Base-by-base conservation (phyloP, 2,797 vertebrate genomes). In the Heliangelus exortis region DNA sequence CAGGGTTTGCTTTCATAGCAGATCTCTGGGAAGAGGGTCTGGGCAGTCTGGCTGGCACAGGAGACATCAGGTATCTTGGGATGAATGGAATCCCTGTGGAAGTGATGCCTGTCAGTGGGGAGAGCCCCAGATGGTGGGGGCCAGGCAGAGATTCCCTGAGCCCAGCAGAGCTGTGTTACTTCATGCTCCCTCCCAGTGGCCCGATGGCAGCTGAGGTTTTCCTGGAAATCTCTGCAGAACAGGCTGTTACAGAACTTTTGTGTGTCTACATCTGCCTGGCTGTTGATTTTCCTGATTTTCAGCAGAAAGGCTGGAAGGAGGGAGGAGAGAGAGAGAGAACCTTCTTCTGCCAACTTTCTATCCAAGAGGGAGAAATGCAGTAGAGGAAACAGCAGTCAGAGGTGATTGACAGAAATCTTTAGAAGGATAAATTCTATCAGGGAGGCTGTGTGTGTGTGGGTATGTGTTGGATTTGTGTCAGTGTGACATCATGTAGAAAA, bases 51-150 rank as follows among this genome's bases (percentile, higher is more conserved):
- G 33, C 58, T 89, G 90, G 71, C 93, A 76, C 55, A 71, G 50
- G 12, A 47, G 7, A 54, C 26, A 6, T 54, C 54, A 4, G 54
- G 41, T 58, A 3, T 45, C 58, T 29, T 5, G 0, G 0, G 4
- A 23, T 4, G 34, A 62, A 18, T 14, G 28, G 47, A 29, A 41
- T 84, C 15, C 67, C 48, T 28, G 0, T 13, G 73, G 72, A 29
- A 68, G 10, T 4, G 29, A 3, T n/a, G 36, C 7, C 33, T 72
- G 76, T 16, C 15, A 21, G 1, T 4, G 72, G 57, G 62, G 48
- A 74, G 53, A 80, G 66, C 33, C 57, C 33, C 45, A 33, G 31
- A 1, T 18, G 23, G 12, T 5, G 26, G 41, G 57, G 65, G 45
- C 31, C 57, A 55, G 74, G 62, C 33, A 47, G 69, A 63, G 58